These are phyloP conservation scores for Paragorgia papillata DNA, from an alignment of 92 coral and sea anemone genomes.

Conservation along the genomic window DNA sequence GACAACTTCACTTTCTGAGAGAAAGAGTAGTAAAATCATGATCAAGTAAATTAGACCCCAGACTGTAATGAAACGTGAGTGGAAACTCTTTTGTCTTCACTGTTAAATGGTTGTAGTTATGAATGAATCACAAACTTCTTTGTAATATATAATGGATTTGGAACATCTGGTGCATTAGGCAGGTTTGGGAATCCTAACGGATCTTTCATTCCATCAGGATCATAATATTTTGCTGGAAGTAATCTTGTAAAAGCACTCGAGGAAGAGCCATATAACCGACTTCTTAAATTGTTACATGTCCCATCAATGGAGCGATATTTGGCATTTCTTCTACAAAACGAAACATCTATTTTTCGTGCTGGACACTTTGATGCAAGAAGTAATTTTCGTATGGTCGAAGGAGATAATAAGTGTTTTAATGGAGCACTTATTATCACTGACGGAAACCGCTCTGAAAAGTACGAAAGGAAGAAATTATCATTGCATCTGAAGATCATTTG, in stretches of 20 bases:
- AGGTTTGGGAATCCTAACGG: slow-evolving; percentile 37
- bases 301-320: slow-evolving; percentile 43
- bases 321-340: slow-evolving; percentile 17
- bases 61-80: too few relatives aligned
- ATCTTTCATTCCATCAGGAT: slow-evolving; percentile 43
- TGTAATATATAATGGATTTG: slow-evolving; percentile 23
- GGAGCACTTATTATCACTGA: slow-evolving; percentile 40
- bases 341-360: slow-evolving; percentile 11
- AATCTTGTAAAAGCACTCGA: slow-evolving; percentile 17
- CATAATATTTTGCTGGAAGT: slow-evolving; percentile 42
- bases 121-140: slow-evolving; percentile 28
- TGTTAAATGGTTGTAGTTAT: too few relatives aligned
- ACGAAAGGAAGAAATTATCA: background rate
- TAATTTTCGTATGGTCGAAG: slow-evolving; percentile 10
- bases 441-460: slow-evolving; percentile 24
- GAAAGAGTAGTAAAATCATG: too few relatives aligned
- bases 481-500: too few relatives aligned
- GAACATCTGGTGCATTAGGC: slow-evolving; percentile 35
- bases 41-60: too few relatives aligned
- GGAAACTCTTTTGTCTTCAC: too few relatives aligned
- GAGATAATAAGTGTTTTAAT: slow-evolving; percentile 28
- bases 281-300: slow-evolving; percentile 21
- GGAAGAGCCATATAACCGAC: slow-evolving; percentile 30
- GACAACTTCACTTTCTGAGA: too few relatives aligned
- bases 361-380: slow-evolving; percentile 22